Percentiles rank a stretch among this genome's conserved stretches.
phyloP scores from a whole-genome alignment of 2,888 invertebrate species.

The Eurois occulta region DNA sequence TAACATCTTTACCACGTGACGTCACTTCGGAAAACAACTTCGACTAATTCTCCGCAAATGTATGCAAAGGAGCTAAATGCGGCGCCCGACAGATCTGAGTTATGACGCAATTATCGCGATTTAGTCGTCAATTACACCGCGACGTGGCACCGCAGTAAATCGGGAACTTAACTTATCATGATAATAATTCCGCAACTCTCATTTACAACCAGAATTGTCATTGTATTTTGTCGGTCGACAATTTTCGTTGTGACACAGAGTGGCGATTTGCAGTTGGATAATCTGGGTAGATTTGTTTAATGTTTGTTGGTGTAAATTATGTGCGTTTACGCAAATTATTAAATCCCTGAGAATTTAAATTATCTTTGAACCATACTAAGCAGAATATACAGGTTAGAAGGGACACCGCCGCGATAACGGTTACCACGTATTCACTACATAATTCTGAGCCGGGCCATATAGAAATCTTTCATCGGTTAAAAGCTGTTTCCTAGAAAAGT shows the following conservation, averaged over 20 bases:
- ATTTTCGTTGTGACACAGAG: conserved; percentile 42
- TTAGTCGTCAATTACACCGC: conserved; percentile 80
- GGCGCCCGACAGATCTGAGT: conserved; percentile 72
- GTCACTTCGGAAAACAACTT: conserved; percentile 59
- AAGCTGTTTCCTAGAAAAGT: too few relatives aligned
- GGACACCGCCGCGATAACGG: too few relatives aligned
- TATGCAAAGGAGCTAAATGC: conserved; percentile 75
- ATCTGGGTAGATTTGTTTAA: conserved; percentile 23
- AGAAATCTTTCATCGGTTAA: too few relatives aligned
- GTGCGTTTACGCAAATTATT: conserved; percentile 17
- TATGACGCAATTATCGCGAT: conserved; percentile 83
- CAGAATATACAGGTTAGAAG: too few relatives aligned
- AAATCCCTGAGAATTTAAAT: not conserved
- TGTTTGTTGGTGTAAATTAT: conserved; percentile 19
- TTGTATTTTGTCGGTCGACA: conserved; percentile 52
- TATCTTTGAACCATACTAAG: not conserved
- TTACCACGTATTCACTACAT: too few relatives aligned
- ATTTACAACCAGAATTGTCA: conserved; percentile 57
- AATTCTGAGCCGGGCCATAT: too few relatives aligned
- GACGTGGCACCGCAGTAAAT: conserved; percentile 71
- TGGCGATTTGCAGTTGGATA: conserved; percentile 22
- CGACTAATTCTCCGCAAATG: conserved; percentile 66
- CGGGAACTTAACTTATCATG: conserved; percentile 72
- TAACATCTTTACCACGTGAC: conserved; percentile 56
- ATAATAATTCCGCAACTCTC: conserved; percentile 69